Base-by-base conservation (phyloP, 2,113 vertebrate species). In the Hystrix cristata region DNA sequence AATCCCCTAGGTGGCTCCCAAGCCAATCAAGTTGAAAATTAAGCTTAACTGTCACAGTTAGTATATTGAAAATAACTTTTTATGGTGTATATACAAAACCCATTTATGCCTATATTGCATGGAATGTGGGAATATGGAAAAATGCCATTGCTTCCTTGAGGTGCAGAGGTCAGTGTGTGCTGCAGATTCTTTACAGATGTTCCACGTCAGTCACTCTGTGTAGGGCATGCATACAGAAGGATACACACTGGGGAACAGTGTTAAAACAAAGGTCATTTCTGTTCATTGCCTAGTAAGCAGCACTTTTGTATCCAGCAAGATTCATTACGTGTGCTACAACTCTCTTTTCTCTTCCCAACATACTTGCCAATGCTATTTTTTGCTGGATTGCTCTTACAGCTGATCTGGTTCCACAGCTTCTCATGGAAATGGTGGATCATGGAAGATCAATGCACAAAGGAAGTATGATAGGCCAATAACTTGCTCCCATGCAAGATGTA, bases 221-320 rank as follows among this genome's bases (percentile, higher is more conserved):
- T 51, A 62, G 38, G 71, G 29, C 12, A 48, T 18, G 3, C 7
- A 12, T 8, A 7, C 21, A 1, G 34, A 80, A 59, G 18, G 2
- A 72, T 4, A 82, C 7, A 8, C 84, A 62, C 67, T 93, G 6
- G 48, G 53, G 13, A 91, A 51, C 53, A 57, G 1, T 74, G 34
- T 90, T 94, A 80, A 85, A 94, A 76, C 51, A 89, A 78, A 90
- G 48, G 0, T 81, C 16, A 55, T 53, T 88, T 86, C 60, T 90
- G 57, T n/a, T 59, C 18, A 74, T 65, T 90, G 82, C 4, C 21
- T 78, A 53, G 5, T 48, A 86, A 89, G 86, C 67, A 65, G 62
- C 1, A 55, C 12, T 87, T 93, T 62, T 64, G 51, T 78, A 13
- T 81, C 27, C 48, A 64, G 38, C 1, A 78, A 31, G 87, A 69